Percentiles rank a stretch among this genome's conserved stretches.
Conservation (phyloP, 2,888 invertebrate species). For the Andrena flavipes region DNA sequence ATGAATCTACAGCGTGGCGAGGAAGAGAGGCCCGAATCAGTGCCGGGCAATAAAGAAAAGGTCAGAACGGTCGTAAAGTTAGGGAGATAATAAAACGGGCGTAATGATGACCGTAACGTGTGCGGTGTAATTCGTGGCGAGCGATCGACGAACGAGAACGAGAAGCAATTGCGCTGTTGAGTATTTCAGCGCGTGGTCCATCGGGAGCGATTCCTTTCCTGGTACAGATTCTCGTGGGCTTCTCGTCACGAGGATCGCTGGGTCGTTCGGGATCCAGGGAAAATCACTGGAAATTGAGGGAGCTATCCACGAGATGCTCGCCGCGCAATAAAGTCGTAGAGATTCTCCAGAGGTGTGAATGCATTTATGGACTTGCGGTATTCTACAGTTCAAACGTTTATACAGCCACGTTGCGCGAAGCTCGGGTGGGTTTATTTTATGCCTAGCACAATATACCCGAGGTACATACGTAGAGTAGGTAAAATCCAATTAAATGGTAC, state of each 20-base stretch:
- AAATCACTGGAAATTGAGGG: too few species aligned
- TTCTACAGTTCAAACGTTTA: too few species aligned
- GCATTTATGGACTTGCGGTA: too few species aligned
- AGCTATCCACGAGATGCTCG: too few species aligned
- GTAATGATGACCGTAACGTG: constrained; percentile 60
- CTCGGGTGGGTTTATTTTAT: too few species aligned
- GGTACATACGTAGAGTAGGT: background rate
- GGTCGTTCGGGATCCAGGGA: background rate
- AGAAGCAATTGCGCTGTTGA: constrained; percentile 29
- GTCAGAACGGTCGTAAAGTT: constrained; percentile 74
- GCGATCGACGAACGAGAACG: background rate
- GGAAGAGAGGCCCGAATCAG: constrained; percentile 61
- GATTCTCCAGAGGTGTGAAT: too few species aligned
- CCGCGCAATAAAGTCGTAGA: too few species aligned
- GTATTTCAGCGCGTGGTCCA: constrained; percentile 6
- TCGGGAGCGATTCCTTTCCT: constrained; percentile 8
- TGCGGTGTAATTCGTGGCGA: constrained; percentile 51
- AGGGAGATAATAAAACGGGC: constrained; percentile 71
- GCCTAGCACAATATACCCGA: background rate
- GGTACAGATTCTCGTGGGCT: constrained; percentile 6
- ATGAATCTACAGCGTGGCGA: background rate
- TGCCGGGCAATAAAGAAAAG: constrained; percentile 64
- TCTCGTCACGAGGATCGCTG: background rate
- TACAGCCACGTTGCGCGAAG: too few species aligned
- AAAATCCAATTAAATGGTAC: constrained; percentile 22